A percentile compares a stretch with the other conserved stretches of the same genome.
phyloP scores from a whole-genome alignment of 2,797 vertebrate species.

The Spondyliosoma cantharus region DNA sequence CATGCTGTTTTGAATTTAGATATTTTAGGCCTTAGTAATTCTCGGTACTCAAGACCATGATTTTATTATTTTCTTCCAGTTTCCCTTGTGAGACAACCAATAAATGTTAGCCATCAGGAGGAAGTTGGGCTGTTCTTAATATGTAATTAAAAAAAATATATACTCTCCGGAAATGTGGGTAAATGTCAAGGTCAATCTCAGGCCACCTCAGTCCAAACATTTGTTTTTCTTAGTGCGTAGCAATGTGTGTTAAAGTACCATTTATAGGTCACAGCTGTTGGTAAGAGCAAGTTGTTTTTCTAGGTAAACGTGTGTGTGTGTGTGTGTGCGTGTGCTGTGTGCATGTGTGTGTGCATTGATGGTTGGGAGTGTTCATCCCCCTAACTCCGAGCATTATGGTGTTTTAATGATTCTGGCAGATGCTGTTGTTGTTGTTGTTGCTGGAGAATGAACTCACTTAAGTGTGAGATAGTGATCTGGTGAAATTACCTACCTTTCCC shows the following conservation, averaged over 20 bases:
- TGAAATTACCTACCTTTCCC: slow-evolving; percentile 59
- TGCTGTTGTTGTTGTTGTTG: slow-evolving; percentile 57
- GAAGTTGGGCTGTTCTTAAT: background rate
- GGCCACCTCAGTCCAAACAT: slow-evolving; percentile 22
- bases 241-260: slow-evolving; percentile 20
- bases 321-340: slow-evolving; percentile 24
- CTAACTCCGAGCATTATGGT: slow-evolving; percentile 60
- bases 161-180: background rate
- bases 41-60: background rate
- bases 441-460: slow-evolving; percentile 67
- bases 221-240: slow-evolving; percentile 22
- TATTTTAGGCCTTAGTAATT: background rate
- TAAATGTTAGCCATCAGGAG: background rate
- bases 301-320: background rate
- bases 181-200: slow-evolving; percentile 27
- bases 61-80: background rate
- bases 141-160: background rate
- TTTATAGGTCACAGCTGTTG: slow-evolving; percentile 43
- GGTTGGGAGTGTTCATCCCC: slow-evolving; percentile 38
- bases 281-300: slow-evolving; percentile 39
- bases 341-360: slow-evolving; percentile 35
- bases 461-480: slow-evolving; percentile 68
- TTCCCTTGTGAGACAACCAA: background rate
- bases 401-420: slow-evolving; percentile 78
- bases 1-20: background rate